Percentiles rank a stretch among this genome's conserved stretches.
These are phyloP conservation scores for Puma concolor DNA, from an alignment of 2,113 vertebrate species.

Conservation along the genomic window DNA sequence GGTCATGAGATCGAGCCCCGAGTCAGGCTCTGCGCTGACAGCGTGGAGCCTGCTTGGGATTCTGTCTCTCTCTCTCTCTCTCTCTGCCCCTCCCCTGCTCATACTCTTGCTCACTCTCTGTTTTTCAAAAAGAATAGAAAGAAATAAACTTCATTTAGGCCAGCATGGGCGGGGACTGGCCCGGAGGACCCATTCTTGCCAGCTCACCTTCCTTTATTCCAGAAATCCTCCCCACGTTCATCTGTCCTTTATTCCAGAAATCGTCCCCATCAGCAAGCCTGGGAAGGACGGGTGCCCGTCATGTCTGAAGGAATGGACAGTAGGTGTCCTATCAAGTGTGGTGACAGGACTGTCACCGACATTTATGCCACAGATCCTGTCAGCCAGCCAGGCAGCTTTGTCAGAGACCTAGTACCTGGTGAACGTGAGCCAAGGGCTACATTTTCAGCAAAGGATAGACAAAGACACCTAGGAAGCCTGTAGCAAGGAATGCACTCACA, in stretches of 20 bases:
- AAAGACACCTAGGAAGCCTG: neutral
- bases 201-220: accelerated
- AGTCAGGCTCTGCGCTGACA: accelerated
- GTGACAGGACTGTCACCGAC: accelerated
- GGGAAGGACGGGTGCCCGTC: accelerated
- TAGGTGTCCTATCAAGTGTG: neutral
- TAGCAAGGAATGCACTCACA: neutral
- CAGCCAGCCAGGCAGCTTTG: neutral
- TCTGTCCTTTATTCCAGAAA: neutral
- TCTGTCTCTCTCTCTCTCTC: neutral
- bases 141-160: neutral
- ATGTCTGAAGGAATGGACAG: neutral
- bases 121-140: neutral
- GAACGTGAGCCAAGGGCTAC: neutral
- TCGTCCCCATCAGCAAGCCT: neutral
- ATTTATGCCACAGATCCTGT: neutral
- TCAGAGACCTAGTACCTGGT: neutral
- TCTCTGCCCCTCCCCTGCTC: too few species aligned
- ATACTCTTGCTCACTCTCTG: too few species aligned
- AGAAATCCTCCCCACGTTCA: neutral
- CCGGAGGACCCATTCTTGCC: neutral
- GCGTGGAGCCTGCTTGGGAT: neutral
- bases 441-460: too few species aligned
- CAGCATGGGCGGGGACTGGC: too few species aligned
- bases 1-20: neutral